A percentile compares a stretch with the other conserved stretches of the same genome.
Conservation (phyloP, 2,888 invertebrate genomes). For the Itoplectis maculator region DNA sequence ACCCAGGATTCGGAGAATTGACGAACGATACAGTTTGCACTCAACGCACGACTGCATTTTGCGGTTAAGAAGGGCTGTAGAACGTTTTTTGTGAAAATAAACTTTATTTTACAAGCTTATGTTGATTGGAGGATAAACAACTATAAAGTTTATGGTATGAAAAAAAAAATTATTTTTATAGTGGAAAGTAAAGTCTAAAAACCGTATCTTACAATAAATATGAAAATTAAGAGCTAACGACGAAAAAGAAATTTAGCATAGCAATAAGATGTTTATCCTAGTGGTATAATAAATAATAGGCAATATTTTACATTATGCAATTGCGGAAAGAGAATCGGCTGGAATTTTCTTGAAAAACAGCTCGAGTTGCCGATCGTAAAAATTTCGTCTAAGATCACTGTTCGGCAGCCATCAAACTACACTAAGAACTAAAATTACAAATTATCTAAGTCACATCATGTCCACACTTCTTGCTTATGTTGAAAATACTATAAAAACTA, state of each 20-base stretch:
- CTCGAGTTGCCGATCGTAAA: neutral
- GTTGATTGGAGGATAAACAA: neutral
- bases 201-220: conserved; percentile 3
- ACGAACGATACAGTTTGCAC: conserved; percentile 74
- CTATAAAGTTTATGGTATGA: neutral
- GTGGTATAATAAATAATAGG: conserved; percentile 42
- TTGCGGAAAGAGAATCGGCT: neutral
- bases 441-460: neutral
- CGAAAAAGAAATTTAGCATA: neutral
- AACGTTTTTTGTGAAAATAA: neutral
- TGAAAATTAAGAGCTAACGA: neutral
- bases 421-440: conserved; percentile 5
- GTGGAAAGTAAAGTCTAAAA: conserved; percentile 28
- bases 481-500: conserved; percentile 12
- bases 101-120: neutral
- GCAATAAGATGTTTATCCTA: neutral
- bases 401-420: neutral
- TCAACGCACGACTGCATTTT: conserved; percentile 74
- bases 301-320: conserved; percentile 16
- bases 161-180: conserved; percentile 55
- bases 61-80: conserved; percentile 52
- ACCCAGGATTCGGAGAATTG: conserved; percentile 70
- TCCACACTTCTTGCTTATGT: conserved; percentile 4
- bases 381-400: neutral
- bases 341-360: neutral